Evolutionary conservation across 1,140 invertebrate genomes (phyloP).

Genomic region (Sweltsa coloradensis): DNA sequence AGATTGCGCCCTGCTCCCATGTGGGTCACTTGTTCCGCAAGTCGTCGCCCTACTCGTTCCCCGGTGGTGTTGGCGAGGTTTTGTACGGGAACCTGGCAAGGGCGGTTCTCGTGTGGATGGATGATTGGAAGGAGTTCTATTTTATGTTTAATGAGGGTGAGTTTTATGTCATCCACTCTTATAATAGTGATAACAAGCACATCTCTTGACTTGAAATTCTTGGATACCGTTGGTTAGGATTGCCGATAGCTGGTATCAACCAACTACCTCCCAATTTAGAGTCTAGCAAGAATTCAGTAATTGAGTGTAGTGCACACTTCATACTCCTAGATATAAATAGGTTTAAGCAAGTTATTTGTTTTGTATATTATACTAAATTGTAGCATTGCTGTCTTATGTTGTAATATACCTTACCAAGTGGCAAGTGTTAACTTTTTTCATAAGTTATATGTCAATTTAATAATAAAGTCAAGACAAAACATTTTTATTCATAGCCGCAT

Average conservation of each 20-base stretch:
- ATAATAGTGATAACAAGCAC: conserved; percentile 7
- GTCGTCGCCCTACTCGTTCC: conserved; percentile 85
- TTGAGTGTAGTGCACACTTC: too few relatives aligned
- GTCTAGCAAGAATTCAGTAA: too few relatives aligned
- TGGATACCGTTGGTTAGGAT: neutral
- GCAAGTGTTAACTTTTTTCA: too few relatives aligned
- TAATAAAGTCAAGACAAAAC: too few relatives aligned
- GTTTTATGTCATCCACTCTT: conserved; percentile 1
- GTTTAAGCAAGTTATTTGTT: too few relatives aligned
- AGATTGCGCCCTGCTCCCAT: conserved; percentile 92
- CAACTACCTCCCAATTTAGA: too few relatives aligned
- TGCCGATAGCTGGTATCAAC: neutral
- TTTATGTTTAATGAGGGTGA: conserved; percentile 64
- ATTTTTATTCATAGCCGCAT: too few relatives aligned
- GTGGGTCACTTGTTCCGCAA: conserved; percentile 97
- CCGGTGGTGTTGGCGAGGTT: conserved; percentile 73
- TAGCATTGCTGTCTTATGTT: too few relatives aligned
- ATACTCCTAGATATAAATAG: too few relatives aligned
- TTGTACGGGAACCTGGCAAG: conserved; percentile 81
- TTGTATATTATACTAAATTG: too few relatives aligned
- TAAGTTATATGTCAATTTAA: too few relatives aligned
- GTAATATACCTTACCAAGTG: too few relatives aligned
- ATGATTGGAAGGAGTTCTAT: conserved; percentile 85
- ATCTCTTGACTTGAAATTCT: neutral
- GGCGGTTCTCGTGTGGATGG: conserved; percentile 88